Percentiles rank a stretch among this genome's conserved stretches.
These are phyloP conservation scores for human (Homo sapiens) DNA, from an alignment of 2,113 vertebrate species.

Conservation along the genomic window GRCh38 chr4:187038501-187039000, in stretches of 20 bases:
- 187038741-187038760: slow-evolving; percentile 60
- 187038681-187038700: slow-evolving; percentile 56
- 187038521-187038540: slow-evolving; percentile 49
- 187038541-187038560: slow-evolving; percentile 60
- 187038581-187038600: slow-evolving; percentile 53
- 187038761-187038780: slow-evolving; percentile 18
- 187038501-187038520: background rate
- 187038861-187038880: background rate
- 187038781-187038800: slow-evolving; percentile 22
- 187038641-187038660: slow-evolving; percentile 17
- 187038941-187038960: too few relatives aligned
- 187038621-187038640: slow-evolving; percentile 17
- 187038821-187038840: background rate
- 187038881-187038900: background rate
- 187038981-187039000: too few relatives aligned
- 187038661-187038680: background rate
- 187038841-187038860: background rate
- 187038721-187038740: slow-evolving; percentile 58
- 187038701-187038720: slow-evolving; percentile 41
- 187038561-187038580: slow-evolving; percentile 66
- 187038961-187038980: too few relatives aligned
- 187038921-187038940: background rate
- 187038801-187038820: slow-evolving; percentile 28
- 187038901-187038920: background rate
- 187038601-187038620: slow-evolving; percentile 44